These are phyloP conservation scores for Seira ritae DNA, from an alignment of 2,888 invertebrate species.

Conservation along the genomic window DNA sequence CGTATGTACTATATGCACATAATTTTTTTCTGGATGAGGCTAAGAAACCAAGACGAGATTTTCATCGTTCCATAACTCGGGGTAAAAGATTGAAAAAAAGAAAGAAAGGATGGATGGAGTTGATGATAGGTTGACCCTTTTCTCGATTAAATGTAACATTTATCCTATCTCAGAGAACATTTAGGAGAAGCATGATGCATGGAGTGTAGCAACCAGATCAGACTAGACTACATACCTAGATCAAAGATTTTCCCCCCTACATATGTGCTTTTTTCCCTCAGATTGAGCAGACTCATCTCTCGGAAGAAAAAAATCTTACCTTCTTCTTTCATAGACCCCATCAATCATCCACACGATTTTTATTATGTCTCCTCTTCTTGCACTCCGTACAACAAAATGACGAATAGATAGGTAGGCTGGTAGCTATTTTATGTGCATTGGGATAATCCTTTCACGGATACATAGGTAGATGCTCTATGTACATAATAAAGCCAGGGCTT, in stretches of 20 bases:
- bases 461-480: too few species aligned
- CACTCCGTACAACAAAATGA: background rate
- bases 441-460: too few species aligned
- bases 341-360: constrained; percentile 38
- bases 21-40: too few species aligned
- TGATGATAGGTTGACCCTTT: constrained; percentile 22
- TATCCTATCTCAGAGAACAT: background rate
- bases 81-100: too few species aligned
- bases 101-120: background rate
- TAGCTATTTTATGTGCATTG: too few species aligned
- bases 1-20: too few species aligned
- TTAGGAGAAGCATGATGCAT: background rate
- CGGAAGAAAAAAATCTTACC: background rate
- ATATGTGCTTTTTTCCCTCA: background rate
- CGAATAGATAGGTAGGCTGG: too few species aligned
- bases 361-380: background rate
- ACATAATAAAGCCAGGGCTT: too few species aligned
- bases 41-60: background rate
- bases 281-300: constrained; percentile 33
- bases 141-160: background rate
- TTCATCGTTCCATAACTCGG: too few species aligned
- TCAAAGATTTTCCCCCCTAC: background rate
- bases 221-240: too few species aligned
- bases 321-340: constrained; percentile 29
- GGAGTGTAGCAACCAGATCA: too few species aligned